phyloP scores from a whole-genome alignment of 2,113 vertebrate species.

The Xiphophorus couchianus region DNA sequence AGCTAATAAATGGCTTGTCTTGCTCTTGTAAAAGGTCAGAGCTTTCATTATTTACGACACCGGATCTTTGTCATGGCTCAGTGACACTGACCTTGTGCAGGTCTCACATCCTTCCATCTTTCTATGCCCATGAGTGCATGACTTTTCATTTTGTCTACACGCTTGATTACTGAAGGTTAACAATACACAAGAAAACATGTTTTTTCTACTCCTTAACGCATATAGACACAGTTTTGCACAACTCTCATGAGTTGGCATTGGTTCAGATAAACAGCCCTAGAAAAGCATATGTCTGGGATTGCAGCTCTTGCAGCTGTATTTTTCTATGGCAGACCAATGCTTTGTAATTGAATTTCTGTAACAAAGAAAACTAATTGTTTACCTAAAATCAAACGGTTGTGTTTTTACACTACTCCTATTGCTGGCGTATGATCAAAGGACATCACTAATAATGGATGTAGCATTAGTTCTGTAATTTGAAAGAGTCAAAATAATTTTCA shows the following conservation, averaged over 20 bases:
- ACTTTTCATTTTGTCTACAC: conserved; percentile 39
- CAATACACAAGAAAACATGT: background rate
- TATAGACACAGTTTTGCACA: background rate
- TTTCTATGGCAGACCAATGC: background rate
- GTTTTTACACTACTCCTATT: background rate
- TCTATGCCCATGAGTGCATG: conserved; percentile 17
- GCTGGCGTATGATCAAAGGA: background rate
- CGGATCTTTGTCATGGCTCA: conserved; percentile 65
- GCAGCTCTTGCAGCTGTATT: conserved; percentile 35
- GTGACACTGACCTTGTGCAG: conserved; percentile 69
- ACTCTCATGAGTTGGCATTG: conserved; percentile 49
- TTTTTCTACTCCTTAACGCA: background rate
- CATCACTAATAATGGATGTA: background rate
- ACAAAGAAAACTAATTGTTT: background rate
- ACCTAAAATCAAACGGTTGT: conserved; percentile 3
- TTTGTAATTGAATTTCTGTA: background rate
- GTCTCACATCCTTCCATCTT: conserved; percentile 35
- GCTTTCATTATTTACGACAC: conserved; percentile 70
- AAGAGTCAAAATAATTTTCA: background rate
- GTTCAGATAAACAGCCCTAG: conserved; percentile 58
- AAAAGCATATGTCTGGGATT: conserved; percentile 51
- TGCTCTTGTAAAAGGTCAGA: conserved; percentile 60
- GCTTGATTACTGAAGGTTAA: conserved; percentile 8
- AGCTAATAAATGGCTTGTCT: conserved; percentile 63
- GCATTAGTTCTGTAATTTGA: background rate